Evolutionary conservation across 1,140 invertebrate genomes (phyloP).

Genomic region (Holotrichia oblita): DNA sequence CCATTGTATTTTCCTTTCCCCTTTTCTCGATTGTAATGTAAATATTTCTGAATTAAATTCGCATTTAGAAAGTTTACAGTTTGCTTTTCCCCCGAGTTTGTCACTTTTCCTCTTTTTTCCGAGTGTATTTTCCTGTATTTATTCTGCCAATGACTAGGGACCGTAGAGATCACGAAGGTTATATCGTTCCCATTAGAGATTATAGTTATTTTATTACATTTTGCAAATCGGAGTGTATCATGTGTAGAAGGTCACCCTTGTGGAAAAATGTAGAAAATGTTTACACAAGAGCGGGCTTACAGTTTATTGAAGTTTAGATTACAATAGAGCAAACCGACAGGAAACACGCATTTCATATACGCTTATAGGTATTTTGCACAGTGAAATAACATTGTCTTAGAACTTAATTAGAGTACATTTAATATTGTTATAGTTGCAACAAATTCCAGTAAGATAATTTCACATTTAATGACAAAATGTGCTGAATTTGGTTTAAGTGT

Average conservation of each 20-base stretch:
- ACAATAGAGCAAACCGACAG: not conserved
- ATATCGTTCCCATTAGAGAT: not conserved
- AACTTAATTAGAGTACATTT: too few relatives aligned
- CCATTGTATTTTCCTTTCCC: conserved; percentile 23
- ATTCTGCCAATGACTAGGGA: conserved; percentile 4
- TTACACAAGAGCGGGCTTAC: not conserved
- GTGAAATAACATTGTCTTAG: too few relatives aligned
- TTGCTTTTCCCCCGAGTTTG: conserved; percentile 22
- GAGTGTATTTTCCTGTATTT: conserved; percentile 9
- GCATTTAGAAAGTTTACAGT: conserved; percentile 34
- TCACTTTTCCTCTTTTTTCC: conserved; percentile 24
- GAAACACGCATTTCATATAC: too few relatives aligned
- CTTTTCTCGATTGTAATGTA: conserved; percentile 28
- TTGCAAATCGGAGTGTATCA: not conserved
- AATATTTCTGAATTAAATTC: conserved; percentile 37
- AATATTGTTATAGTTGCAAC: too few relatives aligned
- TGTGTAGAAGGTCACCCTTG: not conserved
- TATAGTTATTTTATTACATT: conserved; percentile 24
- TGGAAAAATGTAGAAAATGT: not conserved
- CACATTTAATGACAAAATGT: too few relatives aligned
- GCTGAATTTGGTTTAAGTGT: too few relatives aligned
- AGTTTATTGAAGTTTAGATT: not conserved
- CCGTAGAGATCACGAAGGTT: conserved; percentile 1
- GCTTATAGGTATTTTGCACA: too few relatives aligned
- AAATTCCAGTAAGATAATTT: too few relatives aligned